These are phyloP conservation scores for Plusia festucae DNA, from an alignment of 2,888 invertebrate species.

Conservation along the genomic window DNA sequence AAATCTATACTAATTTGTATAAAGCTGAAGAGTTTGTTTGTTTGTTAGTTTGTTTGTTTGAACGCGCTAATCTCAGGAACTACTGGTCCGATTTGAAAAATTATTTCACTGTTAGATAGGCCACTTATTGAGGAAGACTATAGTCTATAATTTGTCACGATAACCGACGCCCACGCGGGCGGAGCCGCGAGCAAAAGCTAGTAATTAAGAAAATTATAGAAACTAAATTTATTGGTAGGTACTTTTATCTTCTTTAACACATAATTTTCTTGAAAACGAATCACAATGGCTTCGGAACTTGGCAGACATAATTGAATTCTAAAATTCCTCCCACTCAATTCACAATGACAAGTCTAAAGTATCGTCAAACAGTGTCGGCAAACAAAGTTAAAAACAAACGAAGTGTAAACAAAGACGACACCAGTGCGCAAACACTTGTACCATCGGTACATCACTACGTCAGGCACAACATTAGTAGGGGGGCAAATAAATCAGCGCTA, in stretches of 20 bases:
- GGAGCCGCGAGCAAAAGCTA: too few species aligned
- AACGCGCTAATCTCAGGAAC: too few species aligned
- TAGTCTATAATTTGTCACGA: too few species aligned
- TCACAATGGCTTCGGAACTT: background rate
- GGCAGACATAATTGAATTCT: constrained; percentile 31
- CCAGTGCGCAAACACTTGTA: constrained; percentile 72
- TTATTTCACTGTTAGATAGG: too few species aligned
- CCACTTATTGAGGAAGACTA: too few species aligned
- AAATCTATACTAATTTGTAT: too few species aligned
- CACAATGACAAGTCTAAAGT: constrained; percentile 46
- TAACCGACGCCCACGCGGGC: too few species aligned
- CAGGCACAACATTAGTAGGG: constrained; percentile 28
- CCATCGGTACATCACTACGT: constrained; percentile 49
- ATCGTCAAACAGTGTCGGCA: constrained; percentile 46
- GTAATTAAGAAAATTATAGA: background rate
- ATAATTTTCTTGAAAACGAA: background rate
- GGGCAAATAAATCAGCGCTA: constrained; percentile 79
- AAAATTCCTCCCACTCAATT: constrained; percentile 38
- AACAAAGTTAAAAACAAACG: constrained; percentile 68
- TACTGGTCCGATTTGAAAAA: too few species aligned
- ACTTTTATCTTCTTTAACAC: background rate
- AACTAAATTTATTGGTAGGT: too few species aligned
- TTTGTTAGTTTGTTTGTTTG: too few species aligned
- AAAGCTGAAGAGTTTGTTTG: too few species aligned
- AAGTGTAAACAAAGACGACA: constrained; percentile 74